Base-by-base conservation (phyloP, 2,113 vertebrate genomes). In the Ceyx melanurus region DNA sequence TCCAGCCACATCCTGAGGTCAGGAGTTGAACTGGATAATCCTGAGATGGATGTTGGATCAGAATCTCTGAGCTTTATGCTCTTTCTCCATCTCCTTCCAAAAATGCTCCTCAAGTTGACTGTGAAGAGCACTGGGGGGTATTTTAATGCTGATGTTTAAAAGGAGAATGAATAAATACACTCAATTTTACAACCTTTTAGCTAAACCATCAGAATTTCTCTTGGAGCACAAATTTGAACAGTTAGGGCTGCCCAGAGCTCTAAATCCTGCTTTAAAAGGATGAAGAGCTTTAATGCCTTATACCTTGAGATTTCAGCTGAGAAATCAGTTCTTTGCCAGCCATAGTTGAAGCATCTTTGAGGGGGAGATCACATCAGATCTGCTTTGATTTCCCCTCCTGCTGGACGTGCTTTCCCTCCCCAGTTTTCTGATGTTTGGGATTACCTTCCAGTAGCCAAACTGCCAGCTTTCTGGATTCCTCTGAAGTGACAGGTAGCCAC, bases 251-350 rank as follows among this genome's bases (percentile, higher is more conserved):
- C 29, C 15, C 53, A 74, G 13, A 74, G 35, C 43, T 78, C 20
- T 81, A 72, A 95, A 86, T 68, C 40, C 48, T 57, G 29, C 77
- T 90, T 80, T 78, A 43, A 75, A 86, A 78, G 48, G 53, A 43
- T 50, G 61, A 81, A 74, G 45, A 82, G 4, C 40, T 75, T 82
- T 70, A 86, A 72, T 53, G 53, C 53, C 15, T 88, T 60, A 13
- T 65, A 19, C 56, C 33, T 71, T 2, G 5, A 73, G 28, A 66
- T 60, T 71, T 89, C 48, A 86, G 53, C 29, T 37, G 51, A 18
- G 74, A 31, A 13, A 6, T 8, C 35, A 75, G 53, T 28, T 68
- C 48, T 72, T 78, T 84, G n/a, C 45, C 21, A 48, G 48, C 77
- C 28, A 1, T 7, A 54, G 21, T 51, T 57, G 53, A 15, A 82